A percentile compares a stretch with the other conserved stretches of the same genome.
phyloP scores from a whole-genome alignment of 2,797 vertebrate species.

The Astyanax mexicanus region DNA sequence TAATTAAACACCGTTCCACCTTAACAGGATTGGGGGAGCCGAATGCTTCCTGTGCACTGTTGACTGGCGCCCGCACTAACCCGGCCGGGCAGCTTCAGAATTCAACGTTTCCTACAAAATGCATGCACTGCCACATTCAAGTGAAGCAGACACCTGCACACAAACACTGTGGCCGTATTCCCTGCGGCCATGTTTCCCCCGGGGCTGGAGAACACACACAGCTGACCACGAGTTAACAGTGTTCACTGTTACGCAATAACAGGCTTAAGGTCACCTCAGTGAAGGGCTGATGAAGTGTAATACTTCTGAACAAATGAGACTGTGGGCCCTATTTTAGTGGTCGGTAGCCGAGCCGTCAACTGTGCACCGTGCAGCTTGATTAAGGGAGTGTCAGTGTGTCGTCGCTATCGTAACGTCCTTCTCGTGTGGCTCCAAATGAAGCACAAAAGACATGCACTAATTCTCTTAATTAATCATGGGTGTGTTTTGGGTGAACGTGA shows the following conservation, averaged over 20 bases:
- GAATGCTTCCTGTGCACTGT: slow-evolving; percentile 65
- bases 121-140: slow-evolving; percentile 66
- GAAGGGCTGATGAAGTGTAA: neutral
- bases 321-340: slow-evolving; percentile 60
- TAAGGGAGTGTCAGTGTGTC: too few species aligned
- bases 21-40: slow-evolving; percentile 80
- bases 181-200: slow-evolving; percentile 42
- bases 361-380: too few species aligned
- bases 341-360: too few species aligned
- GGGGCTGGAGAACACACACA: slow-evolving; percentile 19
- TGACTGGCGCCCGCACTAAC: slow-evolving; percentile 79
- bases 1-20: slow-evolving; percentile 83
- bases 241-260: neutral
- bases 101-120: slow-evolving; percentile 66
- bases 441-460: too few species aligned
- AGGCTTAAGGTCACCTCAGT: neutral
- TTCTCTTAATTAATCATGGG: too few species aligned
- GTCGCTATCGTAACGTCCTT: too few species aligned
- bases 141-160: slow-evolving; percentile 70
- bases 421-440: too few species aligned
- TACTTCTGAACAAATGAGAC: neutral
- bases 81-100: slow-evolving; percentile 69
- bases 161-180: slow-evolving; percentile 58
- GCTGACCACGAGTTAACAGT: neutral
- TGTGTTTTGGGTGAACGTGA: too few species aligned